phyloP scores from a whole-genome alignment of 2,888 invertebrate genomes.

The Melieria picta region DNA sequence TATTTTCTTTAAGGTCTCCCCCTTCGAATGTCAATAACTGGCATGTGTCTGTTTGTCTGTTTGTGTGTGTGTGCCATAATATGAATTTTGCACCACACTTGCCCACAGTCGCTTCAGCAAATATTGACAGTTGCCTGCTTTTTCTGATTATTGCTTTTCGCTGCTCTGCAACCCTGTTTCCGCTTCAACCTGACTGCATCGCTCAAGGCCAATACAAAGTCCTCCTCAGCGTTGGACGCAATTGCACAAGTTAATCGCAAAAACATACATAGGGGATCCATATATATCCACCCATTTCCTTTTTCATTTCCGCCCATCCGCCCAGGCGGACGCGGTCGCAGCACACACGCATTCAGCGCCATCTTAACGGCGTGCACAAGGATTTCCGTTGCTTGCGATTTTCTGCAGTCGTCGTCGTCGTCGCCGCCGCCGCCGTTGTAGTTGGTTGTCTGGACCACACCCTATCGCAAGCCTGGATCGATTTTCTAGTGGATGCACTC shows the following conservation, averaged over 20 bases:
- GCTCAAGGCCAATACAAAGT: conserved; percentile 22
- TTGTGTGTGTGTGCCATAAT: too few relatives aligned
- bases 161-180: conserved; percentile 1
- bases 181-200: conserved; percentile 7
- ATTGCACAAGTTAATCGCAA: background rate
- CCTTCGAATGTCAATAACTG: too few relatives aligned
- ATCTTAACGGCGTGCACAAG: background rate
- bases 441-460: conserved; percentile 45
- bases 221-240: too few relatives aligned
- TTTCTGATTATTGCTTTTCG: background rate
- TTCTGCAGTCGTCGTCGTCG: background rate
- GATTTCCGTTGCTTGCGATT: conserved; percentile 1
- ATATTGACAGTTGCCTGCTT: too few relatives aligned
- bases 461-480: conserved; percentile 47
- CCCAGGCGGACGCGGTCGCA: background rate
- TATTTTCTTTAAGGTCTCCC: too few relatives aligned
- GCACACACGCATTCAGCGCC: background rate
- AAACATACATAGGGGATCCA: background rate
- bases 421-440: background rate
- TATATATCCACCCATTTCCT: conserved; percentile 10
- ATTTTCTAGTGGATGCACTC: conserved; percentile 40
- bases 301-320: background rate
- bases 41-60: too few relatives aligned
- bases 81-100: too few relatives aligned
- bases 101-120: too few relatives aligned